Conservation (phyloP, 2,797 vertebrate species). For the Tinamus major region DNA sequence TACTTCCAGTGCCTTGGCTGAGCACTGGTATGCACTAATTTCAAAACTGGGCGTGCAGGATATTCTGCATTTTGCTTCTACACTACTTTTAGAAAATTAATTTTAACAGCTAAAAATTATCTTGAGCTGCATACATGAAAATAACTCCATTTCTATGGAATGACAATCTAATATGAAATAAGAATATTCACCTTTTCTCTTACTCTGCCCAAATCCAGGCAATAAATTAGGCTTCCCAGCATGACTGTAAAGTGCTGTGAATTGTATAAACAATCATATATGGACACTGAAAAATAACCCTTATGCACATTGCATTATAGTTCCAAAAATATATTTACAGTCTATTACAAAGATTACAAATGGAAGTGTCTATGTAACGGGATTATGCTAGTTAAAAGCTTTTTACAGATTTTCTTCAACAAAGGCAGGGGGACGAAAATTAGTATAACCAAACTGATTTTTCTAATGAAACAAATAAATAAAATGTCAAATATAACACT, state of each 20-base stretch:
- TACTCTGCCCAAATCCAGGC: conserved; percentile 79
- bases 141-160: conserved; percentile 76
- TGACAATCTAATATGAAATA: conserved; percentile 77
- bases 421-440: conserved; percentile 76
- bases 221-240: conserved; percentile 78
- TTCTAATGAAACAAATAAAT: conserved; percentile 97
- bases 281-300: conserved; percentile 86
- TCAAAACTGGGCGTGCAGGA: conserved; percentile 57
- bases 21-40: not conserved
- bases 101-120: conserved; percentile 75
- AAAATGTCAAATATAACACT: conserved; percentile 92
- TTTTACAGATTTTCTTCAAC: conserved; percentile 88
- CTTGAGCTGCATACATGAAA: conserved; percentile 76
- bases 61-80: conserved; percentile 72
- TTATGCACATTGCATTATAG: conserved; percentile 97
- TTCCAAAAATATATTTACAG: conserved; percentile 99
- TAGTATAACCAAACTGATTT: conserved; percentile 88
- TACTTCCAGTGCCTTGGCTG: not conserved
- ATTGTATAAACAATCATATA: conserved; percentile 83
- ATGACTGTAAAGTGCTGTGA: conserved; percentile 83
- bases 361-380: conserved; percentile 95
- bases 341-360: conserved; percentile 99
- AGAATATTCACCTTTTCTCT: conserved; percentile 78
- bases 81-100: conserved; percentile 75
- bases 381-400: conserved; percentile 91